phyloP scores from a whole-genome alignment of 2,888 invertebrate species.

The Ennomos fuscantarius region DNA sequence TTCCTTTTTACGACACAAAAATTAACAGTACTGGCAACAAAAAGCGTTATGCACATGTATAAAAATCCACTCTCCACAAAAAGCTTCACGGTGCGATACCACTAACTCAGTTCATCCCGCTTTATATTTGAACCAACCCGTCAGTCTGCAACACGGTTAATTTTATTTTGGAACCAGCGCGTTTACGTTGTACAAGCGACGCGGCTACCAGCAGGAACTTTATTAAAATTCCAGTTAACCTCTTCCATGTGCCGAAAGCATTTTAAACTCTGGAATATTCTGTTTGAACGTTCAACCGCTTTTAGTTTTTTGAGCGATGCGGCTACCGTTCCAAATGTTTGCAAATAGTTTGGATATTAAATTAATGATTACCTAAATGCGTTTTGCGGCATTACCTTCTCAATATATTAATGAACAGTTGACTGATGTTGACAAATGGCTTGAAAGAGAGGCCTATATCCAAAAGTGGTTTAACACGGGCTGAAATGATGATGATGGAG shows the following conservation, averaged over 20 bases:
- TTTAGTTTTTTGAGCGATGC: slow-evolving; percentile 25
- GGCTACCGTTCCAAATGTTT: slow-evolving; percentile 5
- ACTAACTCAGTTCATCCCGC: background rate
- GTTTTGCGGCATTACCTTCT: too few relatives aligned
- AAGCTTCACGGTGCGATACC: background rate
- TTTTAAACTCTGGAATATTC: slow-evolving; percentile 35
- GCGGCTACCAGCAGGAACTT: slow-evolving; percentile 15
- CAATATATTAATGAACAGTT: too few relatives aligned
- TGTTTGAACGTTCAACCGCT: slow-evolving; percentile 29
- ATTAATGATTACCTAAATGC: too few relatives aligned
- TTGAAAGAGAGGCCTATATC: too few relatives aligned
- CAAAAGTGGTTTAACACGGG: too few relatives aligned
- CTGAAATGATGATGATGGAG: too few relatives aligned
- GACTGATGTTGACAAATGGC: too few relatives aligned
- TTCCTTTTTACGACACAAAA: too few relatives aligned
- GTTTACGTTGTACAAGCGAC: slow-evolving; percentile 1
- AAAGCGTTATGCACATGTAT: too few relatives aligned
- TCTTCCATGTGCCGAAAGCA: slow-evolving; percentile 25
- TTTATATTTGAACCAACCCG: slow-evolving; percentile 8
- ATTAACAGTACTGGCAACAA: too few relatives aligned
- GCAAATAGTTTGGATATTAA: slow-evolving; percentile 10
- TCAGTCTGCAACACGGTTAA: slow-evolving; percentile 7
- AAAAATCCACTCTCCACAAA: too few relatives aligned
- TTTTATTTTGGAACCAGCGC: slow-evolving; percentile 8
- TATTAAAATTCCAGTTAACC: slow-evolving; percentile 30